Percentiles rank a stretch among this genome's conserved stretches.
These are phyloP conservation scores for Disparrhopalites patrizii DNA, from an alignment of 2,888 invertebrate species.

Conservation along the genomic window DNA sequence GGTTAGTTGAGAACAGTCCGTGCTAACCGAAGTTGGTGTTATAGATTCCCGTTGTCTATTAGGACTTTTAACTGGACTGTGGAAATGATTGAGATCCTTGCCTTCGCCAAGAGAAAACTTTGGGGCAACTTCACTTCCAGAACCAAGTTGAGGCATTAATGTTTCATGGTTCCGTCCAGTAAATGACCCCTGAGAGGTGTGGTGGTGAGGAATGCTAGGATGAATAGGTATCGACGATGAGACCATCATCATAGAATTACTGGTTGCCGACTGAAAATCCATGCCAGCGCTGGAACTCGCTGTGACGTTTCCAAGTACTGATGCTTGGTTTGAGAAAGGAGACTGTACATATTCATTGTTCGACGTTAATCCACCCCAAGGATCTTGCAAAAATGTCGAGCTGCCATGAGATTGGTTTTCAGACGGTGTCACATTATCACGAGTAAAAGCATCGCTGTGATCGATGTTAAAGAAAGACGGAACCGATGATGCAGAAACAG, in stretches of 20 bases:
- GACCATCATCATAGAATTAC: too few species aligned
- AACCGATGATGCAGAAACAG: neutral
- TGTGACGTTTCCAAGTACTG: too few species aligned
- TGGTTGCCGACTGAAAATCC: too few species aligned
- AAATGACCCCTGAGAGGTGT: neutral
- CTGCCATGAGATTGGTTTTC: neutral
- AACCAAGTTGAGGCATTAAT: neutral
- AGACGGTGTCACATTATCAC: neutral
- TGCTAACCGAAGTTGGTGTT: too few species aligned
- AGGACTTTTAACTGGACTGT: constrained; percentile 1
- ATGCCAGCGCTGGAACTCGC: too few species aligned
- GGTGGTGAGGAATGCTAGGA: constrained; percentile 9
- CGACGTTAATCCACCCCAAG: neutral
- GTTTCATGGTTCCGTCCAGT: neutral
- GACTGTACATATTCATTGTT: too few species aligned
- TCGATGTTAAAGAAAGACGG: neutral
- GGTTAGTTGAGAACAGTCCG: too few species aligned
- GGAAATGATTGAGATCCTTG: constrained; percentile 11
- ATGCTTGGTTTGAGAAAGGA: too few species aligned
- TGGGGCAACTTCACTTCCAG: too few species aligned
- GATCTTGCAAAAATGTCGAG: neutral
- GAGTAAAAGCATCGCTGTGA: neutral
- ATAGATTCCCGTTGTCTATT: too few species aligned
- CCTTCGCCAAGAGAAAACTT: neutral
- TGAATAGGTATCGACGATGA: neutral